Conservation (phyloP, 2,888 invertebrate genomes). For the Apomyelois bistriatella region DNA sequence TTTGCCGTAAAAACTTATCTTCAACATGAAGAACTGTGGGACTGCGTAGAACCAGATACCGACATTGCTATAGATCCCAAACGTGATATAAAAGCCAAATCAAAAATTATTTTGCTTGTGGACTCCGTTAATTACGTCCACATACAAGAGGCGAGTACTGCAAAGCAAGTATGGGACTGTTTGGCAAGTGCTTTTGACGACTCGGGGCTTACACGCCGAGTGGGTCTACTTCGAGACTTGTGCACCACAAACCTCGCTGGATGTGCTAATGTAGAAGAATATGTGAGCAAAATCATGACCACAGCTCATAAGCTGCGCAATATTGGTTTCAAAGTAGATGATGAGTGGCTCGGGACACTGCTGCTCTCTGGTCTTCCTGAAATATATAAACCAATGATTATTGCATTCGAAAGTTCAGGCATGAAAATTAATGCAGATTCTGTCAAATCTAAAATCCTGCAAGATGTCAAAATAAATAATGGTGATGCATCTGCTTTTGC, state of each 20-base stretch:
- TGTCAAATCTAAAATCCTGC: background rate
- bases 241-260: background rate
- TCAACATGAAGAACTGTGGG: background rate
- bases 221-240: background rate
- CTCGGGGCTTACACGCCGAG: background rate
- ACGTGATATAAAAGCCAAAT: background rate
- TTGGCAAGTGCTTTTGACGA: background rate
- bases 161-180: background rate
- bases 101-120: too few relatives aligned
- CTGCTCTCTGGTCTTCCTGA: slow-evolving; percentile 19
- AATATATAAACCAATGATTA: slow-evolving; percentile 20
- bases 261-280: background rate
- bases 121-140: background rate
- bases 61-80: background rate
- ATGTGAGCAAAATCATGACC: background rate
- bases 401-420: slow-evolving; percentile 19
- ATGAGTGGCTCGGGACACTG: slow-evolving; percentile 11
- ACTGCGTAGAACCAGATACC: background rate
- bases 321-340: background rate
- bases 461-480: too few relatives aligned
- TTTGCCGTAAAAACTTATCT: too few relatives aligned
- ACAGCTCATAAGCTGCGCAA: background rate
- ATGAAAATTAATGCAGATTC: background rate
- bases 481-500: slow-evolving; percentile 7
- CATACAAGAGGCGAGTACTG: background rate